These are phyloP conservation scores for Stigmatopora nigra DNA, from an alignment of 2,113 vertebrate species.

Conservation along the genomic window DNA sequence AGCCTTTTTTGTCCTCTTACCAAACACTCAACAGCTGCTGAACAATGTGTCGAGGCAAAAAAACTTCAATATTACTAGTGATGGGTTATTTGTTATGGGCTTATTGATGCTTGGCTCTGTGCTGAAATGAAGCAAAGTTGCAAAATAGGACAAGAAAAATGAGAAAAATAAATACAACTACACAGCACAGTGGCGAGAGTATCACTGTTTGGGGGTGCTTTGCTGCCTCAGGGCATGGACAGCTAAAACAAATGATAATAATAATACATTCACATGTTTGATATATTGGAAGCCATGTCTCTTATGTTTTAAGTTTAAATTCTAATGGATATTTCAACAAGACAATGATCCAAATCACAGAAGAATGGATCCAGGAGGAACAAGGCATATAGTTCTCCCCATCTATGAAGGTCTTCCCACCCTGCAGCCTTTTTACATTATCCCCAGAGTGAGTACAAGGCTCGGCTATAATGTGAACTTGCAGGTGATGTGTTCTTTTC, in stretches of 20 bases:
- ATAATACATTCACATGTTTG: too few relatives aligned
- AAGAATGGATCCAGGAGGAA: too few relatives aligned
- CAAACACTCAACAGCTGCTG: conserved; percentile 46
- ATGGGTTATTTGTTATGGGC: not conserved
- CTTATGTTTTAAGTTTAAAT: too few relatives aligned
- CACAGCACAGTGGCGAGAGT: not conserved
- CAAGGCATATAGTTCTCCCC: not conserved
- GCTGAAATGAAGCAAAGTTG: not conserved
- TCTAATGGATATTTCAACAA: too few relatives aligned
- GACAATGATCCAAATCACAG: too few relatives aligned
- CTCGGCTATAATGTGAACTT: conserved; percentile 29
- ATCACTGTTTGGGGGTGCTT: too few relatives aligned
- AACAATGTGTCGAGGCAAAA: conserved; percentile 28
- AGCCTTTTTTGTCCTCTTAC: conserved; percentile 41
- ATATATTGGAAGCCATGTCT: too few relatives aligned
- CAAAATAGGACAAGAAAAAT: not conserved
- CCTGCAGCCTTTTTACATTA: conserved; percentile 21
- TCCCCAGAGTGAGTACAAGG: conserved; percentile 40
- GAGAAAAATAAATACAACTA: not conserved
- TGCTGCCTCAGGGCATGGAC: too few relatives aligned
- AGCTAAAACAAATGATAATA: too few relatives aligned
- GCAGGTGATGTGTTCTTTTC: conserved; percentile 53
- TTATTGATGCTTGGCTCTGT: not conserved
- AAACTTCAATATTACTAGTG: conserved; percentile 2
- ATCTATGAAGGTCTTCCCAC: conserved; percentile 6